These are phyloP conservation scores for Hydropsyche betteni DNA, from an alignment of 2,888 invertebrate genomes.

Conservation along the genomic window DNA sequence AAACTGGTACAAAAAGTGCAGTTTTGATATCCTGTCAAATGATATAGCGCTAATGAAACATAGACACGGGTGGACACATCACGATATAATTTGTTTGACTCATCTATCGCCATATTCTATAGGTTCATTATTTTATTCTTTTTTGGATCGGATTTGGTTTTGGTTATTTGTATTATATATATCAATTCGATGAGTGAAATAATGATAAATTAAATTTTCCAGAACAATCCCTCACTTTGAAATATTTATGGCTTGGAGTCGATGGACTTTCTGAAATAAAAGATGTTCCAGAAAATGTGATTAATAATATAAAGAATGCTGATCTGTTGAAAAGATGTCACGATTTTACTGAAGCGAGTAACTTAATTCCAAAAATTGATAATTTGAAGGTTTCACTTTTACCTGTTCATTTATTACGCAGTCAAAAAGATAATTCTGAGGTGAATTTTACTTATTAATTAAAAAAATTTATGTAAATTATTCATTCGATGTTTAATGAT, in stretches of 20 bases:
- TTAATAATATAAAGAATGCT: background rate
- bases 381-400: background rate
- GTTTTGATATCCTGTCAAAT: constrained; percentile 70
- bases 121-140: background rate
- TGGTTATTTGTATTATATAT: no score
- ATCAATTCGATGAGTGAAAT: no score
- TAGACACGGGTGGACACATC: constrained; percentile 76
- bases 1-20: constrained; percentile 72
- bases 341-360: constrained; percentile 1
- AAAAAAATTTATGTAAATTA: background rate
- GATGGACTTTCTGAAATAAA: constrained; percentile 1
- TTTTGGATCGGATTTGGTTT: no score
- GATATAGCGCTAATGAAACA: constrained; percentile 71
- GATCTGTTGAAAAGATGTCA: constrained; percentile 8
- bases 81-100: constrained; percentile 64
- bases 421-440: constrained; percentile 15
- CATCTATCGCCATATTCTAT: constrained; percentile 6
- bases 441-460: background rate
- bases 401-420: constrained; percentile 11
- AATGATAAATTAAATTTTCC: background rate
- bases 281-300: constrained; percentile 1
- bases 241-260: constrained; percentile 20
- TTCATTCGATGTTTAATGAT: background rate
- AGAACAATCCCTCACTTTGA: background rate
- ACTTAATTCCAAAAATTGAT: background rate